Evolutionary conservation across 2,888 invertebrate species (phyloP).

Genomic region (Hydroisotoma schaefferi): DNA sequence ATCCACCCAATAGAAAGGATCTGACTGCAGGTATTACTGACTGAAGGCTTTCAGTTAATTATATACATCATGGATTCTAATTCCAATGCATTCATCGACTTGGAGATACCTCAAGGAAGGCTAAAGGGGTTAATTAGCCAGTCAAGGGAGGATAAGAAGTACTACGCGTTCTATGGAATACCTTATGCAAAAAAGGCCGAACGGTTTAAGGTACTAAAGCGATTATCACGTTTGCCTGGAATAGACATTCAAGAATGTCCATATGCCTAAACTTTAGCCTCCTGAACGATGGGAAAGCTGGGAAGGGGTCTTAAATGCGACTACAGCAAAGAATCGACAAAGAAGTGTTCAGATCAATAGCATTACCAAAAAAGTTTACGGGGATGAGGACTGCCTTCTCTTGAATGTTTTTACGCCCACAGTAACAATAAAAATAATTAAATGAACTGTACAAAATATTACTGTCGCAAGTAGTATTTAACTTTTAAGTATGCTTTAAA

Average conservation of each 20-base stretch:
- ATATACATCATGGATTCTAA: no score
- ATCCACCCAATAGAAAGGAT: no score
- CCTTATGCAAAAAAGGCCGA: conserved; percentile 28
- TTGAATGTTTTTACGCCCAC: conserved; percentile 31
- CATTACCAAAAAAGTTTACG: background rate
- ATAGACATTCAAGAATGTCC: background rate
- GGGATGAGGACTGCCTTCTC: conserved; percentile 27
- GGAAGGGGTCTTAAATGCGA: conserved; percentile 33
- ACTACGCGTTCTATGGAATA: conserved; percentile 35
- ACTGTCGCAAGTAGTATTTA: no score
- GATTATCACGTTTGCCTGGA: conserved; percentile 5
- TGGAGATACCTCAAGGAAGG: conserved; percentile 31
- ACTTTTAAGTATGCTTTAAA: no score
- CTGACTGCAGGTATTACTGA: no score
- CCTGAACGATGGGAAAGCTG: conserved; percentile 31
- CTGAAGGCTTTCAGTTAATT: no score
- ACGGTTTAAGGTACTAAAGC: conserved; percentile 31
- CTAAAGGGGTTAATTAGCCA: conserved; percentile 27
- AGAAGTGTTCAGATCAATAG: conserved; percentile 22
- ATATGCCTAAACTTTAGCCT: conserved; percentile 13
- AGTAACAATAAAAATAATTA: conserved; percentile 15
- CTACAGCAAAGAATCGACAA: conserved; percentile 19
- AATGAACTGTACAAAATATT: no score
- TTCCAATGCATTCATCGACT: no score
- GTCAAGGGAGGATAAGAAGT: conserved; percentile 24